Base-by-base conservation (phyloP, 2,113 vertebrate species). In the Toxostoma redivivum region DNA sequence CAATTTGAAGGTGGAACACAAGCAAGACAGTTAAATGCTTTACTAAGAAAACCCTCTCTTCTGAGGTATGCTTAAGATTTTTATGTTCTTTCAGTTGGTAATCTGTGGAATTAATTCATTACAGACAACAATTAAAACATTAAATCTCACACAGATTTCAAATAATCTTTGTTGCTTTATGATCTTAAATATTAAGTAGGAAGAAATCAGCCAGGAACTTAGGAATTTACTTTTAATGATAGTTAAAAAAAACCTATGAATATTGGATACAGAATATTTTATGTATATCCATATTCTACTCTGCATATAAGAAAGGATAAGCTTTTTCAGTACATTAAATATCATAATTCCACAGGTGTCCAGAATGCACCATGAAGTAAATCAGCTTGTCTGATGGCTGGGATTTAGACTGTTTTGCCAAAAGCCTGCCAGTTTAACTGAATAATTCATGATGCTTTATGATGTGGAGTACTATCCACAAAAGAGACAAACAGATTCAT, bases 391-490 rank as follows among this genome's bases (percentile, higher is more conserved):
- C 79, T 95, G 53, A 37, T 94, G 81, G 56, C 88, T 88, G 33
- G 56, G 62, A 91, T 91, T 65, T 91, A 87, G 67, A 33, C 22
- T 66, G 19, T 51, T 62, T 87, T 93, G 84, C 87, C 90, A 93
- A 77, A 93, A 90, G 44, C 58, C 66, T 93, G 82, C 30, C 69
- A 90, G 50, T 90, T 96, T 84, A 71, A 64, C 65, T 92, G 91
- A 95, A 86, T 95, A 91, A 97, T 96, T 91, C 72, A 91, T 79
- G 65, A 81, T 83, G 37, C 25, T 95, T 95, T 93, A 79, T 91
- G 83, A 84, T 81, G 64, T 69, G 50, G 50, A 93, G 38, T 91
- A 57, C 45, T 44, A 67, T 93, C 94, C 61, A 92, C 56, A 79
- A 70, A 80, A 87, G 44, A 85, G 56, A 88, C 81, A 85, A 91